Evolutionary conservation across 2,113 vertebrate genomes (phyloP), one percentile per base, ranked within the genome.

Genomic region (Gadus macrocephalus): DNA sequence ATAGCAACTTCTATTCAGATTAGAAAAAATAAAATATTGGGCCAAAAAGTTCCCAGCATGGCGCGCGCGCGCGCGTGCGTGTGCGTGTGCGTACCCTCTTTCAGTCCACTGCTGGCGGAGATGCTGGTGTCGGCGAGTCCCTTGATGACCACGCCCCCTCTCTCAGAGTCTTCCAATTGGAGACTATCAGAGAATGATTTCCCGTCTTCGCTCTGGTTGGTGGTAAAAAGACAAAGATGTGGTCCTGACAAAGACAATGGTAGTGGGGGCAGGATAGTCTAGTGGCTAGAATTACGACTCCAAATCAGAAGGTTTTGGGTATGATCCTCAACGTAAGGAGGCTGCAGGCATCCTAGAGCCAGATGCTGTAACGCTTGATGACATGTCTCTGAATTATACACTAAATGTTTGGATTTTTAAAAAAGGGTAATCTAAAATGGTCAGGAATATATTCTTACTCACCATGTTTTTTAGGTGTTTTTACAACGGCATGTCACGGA

Each of bases 401-500:
- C 9, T 9, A 49, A 49, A 49, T 12, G 12, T 49, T 49, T 49
- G 42, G 8, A 49, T 49, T 12, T 42, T 35, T 19, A 49, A 53
- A 7, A n/a, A 16, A 66, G 20, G 5, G 16, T 19, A 19, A 59
- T 19, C 4, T 4, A 35, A 4, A 35, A 35, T 49, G 8, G 9
- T 49, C 12, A 35, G 31, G 31, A 35, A 14, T 49, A 11, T 61
- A 0, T 0, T 38, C 0, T n/a, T 12, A 73, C 81, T 76, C 70
- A 87, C 88, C 85, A 83, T 88, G 3, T 20, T 85, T 66, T 14
- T 64, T 38, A 15, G 17, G 1, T 65, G 65, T 73, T 20, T 79
- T 81, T 74, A 84, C 64, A 77, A 75, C 63, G 78, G 78, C 81
- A 84, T 86, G 55, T 74, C 79, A 72, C 16, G 20, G 72, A 58